Base-by-base conservation (phyloP, 2,888 invertebrate species). In the Lutraria lutraria region DNA sequence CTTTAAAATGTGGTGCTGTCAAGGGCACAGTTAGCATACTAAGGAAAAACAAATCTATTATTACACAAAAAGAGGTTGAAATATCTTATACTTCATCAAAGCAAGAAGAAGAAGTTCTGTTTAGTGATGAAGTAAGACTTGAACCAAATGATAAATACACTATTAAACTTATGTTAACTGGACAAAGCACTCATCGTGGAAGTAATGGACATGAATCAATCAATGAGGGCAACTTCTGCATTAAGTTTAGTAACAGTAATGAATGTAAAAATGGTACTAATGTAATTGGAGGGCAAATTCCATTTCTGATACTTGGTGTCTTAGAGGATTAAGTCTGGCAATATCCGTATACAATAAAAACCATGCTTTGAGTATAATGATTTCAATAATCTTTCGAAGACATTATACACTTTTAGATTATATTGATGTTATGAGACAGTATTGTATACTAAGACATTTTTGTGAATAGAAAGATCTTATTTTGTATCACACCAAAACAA, bases 71-170 rank as follows among this genome's bases (percentile, higher is more conserved):
- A 29, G 31, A 81, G 29, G 15, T 81, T 56, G 56, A 52, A 15
- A 56, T 81, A 25, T 21, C 15, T 0, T 29, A 81, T 56, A 25
- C 29, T 29, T 15, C 1, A 4, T 81, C 31, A 3, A 56, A 81
- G 15, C 56, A 31, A 21, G 15, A 54, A 1, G 29, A 81, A 19
- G 56, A 56, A n/a, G 56, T 81, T 13, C 25, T 81, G 56, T 81
- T 81, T 56, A 29, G 56, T 34, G 15, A 56, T 56, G 56, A 29
- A 2, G 15, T 54, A 13, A 15, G 10, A 29, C 21, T 81, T 29
- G 56, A 56, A 56, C 56, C 81, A 56, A 56, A 12, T 29, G 25
- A 29, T 15, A 56, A 81, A 81, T 81, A 81, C 31, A 81, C 81
- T 2, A 81, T 81, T 56, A 29, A 56, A 31, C 56, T 56, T 16